Conservation (phyloP, 2,797 vertebrate species). For the Onychomys leucogaster region DNA sequence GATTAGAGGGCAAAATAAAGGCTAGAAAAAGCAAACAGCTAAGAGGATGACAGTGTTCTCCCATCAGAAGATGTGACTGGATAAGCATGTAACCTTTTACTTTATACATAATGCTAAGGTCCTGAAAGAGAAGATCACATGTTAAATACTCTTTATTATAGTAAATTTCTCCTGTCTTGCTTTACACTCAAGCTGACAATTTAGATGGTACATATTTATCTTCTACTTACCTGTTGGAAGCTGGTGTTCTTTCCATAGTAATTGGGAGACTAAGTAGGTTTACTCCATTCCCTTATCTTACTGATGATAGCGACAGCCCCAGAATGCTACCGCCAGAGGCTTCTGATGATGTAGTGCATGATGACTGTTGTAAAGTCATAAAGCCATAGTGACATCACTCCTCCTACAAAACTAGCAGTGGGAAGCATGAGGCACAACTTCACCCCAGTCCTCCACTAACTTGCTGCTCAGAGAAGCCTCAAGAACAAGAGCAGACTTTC, state of each 20-base stretch:
- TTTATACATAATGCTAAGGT: background rate
- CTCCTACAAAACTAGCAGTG: slow-evolving; percentile 24
- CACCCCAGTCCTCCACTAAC: slow-evolving; percentile 26
- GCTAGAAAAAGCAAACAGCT: background rate
- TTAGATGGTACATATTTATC: background rate
- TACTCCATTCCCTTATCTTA: background rate
- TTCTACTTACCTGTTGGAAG: slow-evolving; percentile 10
- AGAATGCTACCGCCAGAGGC: slow-evolving; percentile 52
- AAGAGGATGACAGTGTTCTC: background rate
- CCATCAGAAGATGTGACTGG: slow-evolving; percentile 11
- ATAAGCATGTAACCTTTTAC: background rate
- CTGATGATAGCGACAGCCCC: background rate
- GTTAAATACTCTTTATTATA: slow-evolving; percentile 14
- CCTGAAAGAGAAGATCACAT: slow-evolving; percentile 8
- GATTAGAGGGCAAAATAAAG: background rate
- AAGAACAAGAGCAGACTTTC: background rate
- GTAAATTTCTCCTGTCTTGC: background rate
- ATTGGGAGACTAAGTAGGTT: background rate
- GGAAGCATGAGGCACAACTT: background rate
- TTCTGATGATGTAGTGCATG: slow-evolving; percentile 46
- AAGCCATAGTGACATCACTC: slow-evolving; percentile 66
- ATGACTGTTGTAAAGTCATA: slow-evolving; percentile 61
- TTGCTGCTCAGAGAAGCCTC: background rate
- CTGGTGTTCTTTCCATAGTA: background rate
- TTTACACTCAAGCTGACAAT: background rate